Base-by-base conservation (phyloP, 64 coral and sea anemone genomes). In the Porites lutea region DNA sequence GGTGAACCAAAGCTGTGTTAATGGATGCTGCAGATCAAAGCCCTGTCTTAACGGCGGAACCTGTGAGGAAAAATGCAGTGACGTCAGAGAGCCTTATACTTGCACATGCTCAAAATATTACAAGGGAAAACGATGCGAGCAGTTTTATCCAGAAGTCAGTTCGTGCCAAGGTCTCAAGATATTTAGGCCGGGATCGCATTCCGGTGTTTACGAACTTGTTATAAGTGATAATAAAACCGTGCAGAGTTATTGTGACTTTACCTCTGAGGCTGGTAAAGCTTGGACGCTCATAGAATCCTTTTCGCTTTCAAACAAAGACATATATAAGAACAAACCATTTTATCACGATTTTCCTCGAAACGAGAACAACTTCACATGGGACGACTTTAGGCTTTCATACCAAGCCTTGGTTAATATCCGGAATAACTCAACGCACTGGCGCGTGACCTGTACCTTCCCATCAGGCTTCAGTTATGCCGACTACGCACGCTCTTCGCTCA, bases 251-350 rank as follows among this genome's bases (percentile, higher is more conserved):
- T 90, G 89, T 55, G 89, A 68, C 21, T 74, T 90, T 54, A 63
- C 66, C 10, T 69, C 52, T 43, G 64, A 66, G 16, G 18, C 21
- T 23, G 59, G 66, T 13, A 69, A 91, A 51, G 79, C 70, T 3
- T 91, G 89, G 89, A 91, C 89, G 8, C 79, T 91, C 1, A 91
- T 91, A 15, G 89, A 91, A 27, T 91, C 89, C 3, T 91, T 91
- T 14, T 74, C 89, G 21, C 57, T 91, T 8, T 52, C 10, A 69
- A 91, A 91, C 72, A 83, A 65, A 0, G 53, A 44, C 10, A 3
- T 75, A 52, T 82, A 83, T 47, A 20, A 18, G 0, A 62, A 58
- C 48, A 68, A 90, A 90, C 75, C 78, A 4, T 90, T 90, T 59
- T 90, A 81, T 58, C 46, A 46, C n/a, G 62, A 90, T 27, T 58